These are phyloP conservation scores for Urocyon cinereoargenteus DNA, from an alignment of 2,797 vertebrate genomes.

Conservation along the genomic window DNA sequence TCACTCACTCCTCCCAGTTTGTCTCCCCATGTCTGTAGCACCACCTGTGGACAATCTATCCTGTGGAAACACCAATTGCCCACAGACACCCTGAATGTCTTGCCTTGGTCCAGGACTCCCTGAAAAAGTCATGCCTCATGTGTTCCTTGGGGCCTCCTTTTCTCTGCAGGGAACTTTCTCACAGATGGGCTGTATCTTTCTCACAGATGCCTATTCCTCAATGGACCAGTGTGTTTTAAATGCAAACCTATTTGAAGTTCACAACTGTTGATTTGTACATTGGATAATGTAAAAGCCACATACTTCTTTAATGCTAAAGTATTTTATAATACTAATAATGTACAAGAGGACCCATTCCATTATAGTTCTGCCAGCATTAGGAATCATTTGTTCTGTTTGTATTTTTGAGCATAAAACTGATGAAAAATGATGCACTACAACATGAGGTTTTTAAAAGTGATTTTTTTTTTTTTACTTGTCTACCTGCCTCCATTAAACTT, in stretches of 20 bases:
- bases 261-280: neutral
- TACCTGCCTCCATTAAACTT: neutral
- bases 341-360: neutral
- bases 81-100: neutral
- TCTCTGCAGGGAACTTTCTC: neutral
- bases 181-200: neutral
- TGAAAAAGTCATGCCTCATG: neutral
- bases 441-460: neutral
- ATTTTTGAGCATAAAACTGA: neutral
- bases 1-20: neutral
- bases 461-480: neutral
- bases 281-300: neutral
- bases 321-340: neutral
- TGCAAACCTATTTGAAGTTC: neutral
- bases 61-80: neutral
- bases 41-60: neutral
- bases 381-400: neutral
- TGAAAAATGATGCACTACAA: neutral
- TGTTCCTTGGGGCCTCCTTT: neutral
- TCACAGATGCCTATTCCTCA: neutral
- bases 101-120: neutral
- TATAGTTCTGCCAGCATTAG: neutral
- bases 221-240: neutral
- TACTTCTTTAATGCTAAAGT: neutral
- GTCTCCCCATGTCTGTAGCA: neutral